Conservation (phyloP, 1,140 invertebrate genomes). For the Pemphigus obesinymphae region DNA sequence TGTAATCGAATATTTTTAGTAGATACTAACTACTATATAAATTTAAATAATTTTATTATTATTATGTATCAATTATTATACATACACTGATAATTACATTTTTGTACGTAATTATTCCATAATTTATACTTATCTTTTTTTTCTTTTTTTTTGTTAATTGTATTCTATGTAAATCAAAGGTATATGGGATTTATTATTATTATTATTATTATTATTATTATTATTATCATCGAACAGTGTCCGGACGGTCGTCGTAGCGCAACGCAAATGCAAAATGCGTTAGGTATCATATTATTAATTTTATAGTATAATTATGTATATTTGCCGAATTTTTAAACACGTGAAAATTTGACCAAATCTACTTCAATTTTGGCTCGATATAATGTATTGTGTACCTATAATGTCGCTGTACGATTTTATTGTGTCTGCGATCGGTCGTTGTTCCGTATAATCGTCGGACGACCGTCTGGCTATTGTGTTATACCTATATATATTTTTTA, state of each 20-base stretch:
- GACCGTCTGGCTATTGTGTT: not conserved
- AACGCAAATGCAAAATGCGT: not conserved
- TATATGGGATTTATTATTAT: slow-evolving; percentile 1
- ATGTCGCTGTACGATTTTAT: not conserved
- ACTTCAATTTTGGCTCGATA: not conserved
- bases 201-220: slow-evolving; percentile 6
- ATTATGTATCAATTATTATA: not conserved
- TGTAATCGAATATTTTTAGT: not conserved
- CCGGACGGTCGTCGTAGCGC: too few relatives aligned
- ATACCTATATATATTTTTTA: slow-evolving; percentile 16
- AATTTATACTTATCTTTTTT: not conserved
- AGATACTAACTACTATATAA: too few relatives aligned
- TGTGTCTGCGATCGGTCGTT: not conserved
- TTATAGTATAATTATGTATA: not conserved
- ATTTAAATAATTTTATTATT: not conserved
- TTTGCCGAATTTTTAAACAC: slow-evolving; percentile 11
- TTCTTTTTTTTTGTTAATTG: not conserved
- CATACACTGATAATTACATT: not conserved
- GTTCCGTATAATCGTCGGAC: not conserved
- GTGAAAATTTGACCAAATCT: slow-evolving; percentile 16
- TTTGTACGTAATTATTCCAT: not conserved
- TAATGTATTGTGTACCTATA: not conserved
- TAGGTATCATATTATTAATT: not conserved
- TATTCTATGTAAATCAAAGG: slow-evolving; percentile 12
- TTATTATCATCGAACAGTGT: not conserved